A percentile compares a stretch with the other conserved stretches of the same genome.
Evolutionary conservation across 2,113 vertebrate genomes (phyloP).

Genomic region (Brachyhypopomus gauderio): DNA sequence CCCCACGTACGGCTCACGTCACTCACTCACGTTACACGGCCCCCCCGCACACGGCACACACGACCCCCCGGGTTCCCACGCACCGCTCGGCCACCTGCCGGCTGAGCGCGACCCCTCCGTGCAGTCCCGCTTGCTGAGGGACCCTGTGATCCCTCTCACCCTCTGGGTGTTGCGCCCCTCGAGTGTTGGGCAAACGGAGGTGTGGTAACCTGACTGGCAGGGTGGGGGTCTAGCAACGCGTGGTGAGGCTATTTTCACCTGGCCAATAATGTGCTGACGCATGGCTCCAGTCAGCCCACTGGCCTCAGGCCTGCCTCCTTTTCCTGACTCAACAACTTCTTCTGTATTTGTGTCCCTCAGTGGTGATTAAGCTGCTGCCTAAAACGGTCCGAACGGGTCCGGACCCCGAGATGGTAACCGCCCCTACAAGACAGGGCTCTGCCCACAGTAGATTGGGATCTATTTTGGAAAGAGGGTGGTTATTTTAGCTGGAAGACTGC

Average conservation of each 20-base stretch:
- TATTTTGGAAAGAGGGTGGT: slow-evolving; percentile 43
- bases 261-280: slow-evolving; percentile 62
- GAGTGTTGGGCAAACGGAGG: slow-evolving; percentile 11
- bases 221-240: slow-evolving; percentile 23
- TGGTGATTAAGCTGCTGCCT: slow-evolving; percentile 72
- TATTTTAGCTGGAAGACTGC: slow-evolving; percentile 40
- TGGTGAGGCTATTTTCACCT: slow-evolving; percentile 67
- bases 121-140: slow-evolving; percentile 9
- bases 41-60: slow-evolving; percentile 7
- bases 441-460: neutral
- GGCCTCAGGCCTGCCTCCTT: slow-evolving; percentile 63
- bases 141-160: slow-evolving; percentile 7
- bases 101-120: slow-evolving; percentile 4
- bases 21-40: slow-evolving; percentile 30
- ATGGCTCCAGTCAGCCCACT: slow-evolving; percentile 68
- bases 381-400: slow-evolving; percentile 63
- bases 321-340: slow-evolving; percentile 70
- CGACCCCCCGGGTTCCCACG: slow-evolving; percentile 18
- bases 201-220: slow-evolving; percentile 29
- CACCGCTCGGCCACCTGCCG: neutral
- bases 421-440: neutral
- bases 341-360: slow-evolving; percentile 70
- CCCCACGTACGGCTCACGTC: neutral
- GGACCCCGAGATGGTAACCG: slow-evolving; percentile 28
- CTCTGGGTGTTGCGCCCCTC: slow-evolving; percentile 29